These are phyloP conservation scores for Ostrea denselamellosa DNA, from an alignment of 1,140 invertebrate species.

Conservation along the genomic window DNA sequence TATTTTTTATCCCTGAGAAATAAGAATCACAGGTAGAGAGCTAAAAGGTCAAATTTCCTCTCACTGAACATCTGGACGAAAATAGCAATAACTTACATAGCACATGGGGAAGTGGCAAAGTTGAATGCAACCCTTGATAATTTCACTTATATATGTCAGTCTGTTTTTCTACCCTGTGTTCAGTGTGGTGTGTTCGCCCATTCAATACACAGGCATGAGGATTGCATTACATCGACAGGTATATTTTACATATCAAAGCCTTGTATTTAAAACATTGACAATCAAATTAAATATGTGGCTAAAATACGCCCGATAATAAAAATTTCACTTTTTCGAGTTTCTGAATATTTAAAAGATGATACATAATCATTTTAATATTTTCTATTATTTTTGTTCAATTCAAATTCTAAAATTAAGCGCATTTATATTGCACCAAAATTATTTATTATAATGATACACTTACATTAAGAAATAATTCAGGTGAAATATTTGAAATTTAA, in stretches of 20 bases:
- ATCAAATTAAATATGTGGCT: too few relatives aligned
- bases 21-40: not conserved
- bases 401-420: too few relatives aligned
- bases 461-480: too few relatives aligned
- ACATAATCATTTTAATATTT: too few relatives aligned
- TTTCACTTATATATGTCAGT: not conserved
- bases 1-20: too few relatives aligned
- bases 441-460: too few relatives aligned
- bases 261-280: not conserved
- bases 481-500: too few relatives aligned
- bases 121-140: not conserved
- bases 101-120: not conserved
- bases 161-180: not conserved
- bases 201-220: not conserved
- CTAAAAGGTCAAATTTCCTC: not conserved
- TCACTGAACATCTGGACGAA: not conserved
- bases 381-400: too few relatives aligned
- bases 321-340: too few relatives aligned
- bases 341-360: too few relatives aligned
- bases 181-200: constrained; percentile 12
- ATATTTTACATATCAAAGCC: not conserved
- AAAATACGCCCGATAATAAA: too few relatives aligned
- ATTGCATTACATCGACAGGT: constrained; percentile 1
- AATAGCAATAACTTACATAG: constrained; percentile 10
- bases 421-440: too few relatives aligned